phyloP scores from a whole-genome alignment of 2,113 vertebrate species.

The Onychostruthus taczanowskii region DNA sequence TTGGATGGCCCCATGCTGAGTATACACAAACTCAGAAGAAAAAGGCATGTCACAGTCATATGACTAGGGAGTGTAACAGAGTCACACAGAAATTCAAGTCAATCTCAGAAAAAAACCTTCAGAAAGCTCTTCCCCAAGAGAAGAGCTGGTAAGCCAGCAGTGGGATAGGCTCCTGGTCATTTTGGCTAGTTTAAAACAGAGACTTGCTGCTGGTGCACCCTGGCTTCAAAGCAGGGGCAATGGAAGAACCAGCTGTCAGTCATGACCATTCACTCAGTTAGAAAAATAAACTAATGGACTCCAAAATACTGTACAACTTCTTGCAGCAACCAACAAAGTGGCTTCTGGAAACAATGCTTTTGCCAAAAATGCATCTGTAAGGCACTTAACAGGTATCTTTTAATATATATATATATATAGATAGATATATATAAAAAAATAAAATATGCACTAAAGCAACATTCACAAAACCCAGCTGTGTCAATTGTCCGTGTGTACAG shows the following conservation, averaged over 20 bases:
- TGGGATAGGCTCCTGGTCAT: constrained; percentile 29
- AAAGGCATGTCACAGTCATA: constrained; percentile 72
- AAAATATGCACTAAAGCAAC: constrained; percentile 76
- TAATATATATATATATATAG: constrained; percentile 54
- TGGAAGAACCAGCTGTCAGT: not conserved
- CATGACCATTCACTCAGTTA: not conserved
- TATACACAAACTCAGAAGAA: constrained; percentile 70
- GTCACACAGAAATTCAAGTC: constrained; percentile 68
- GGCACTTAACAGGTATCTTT: constrained; percentile 78
- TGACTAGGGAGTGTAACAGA: constrained; percentile 58
- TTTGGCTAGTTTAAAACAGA: constrained; percentile 54
- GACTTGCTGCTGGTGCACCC: not conserved
- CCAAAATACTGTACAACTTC: constrained; percentile 64
- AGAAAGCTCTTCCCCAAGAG: constrained; percentile 40
- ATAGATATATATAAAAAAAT: constrained; percentile 78
- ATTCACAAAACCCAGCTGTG: constrained; percentile 73
- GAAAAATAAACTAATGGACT: constrained; percentile 59
- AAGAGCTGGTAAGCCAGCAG: not conserved
- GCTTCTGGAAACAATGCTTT: constrained; percentile 69
- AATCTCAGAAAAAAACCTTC: constrained; percentile 31
- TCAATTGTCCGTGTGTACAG: constrained; percentile 60
- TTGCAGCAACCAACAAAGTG: constrained; percentile 55
- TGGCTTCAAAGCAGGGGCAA: not conserved
- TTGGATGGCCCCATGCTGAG: constrained; percentile 75
- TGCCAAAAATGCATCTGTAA: constrained; percentile 75